These are phyloP conservation scores for Amphimallon solstitiale DNA, from an alignment of 2,888 invertebrate genomes.

Conservation along the genomic window DNA sequence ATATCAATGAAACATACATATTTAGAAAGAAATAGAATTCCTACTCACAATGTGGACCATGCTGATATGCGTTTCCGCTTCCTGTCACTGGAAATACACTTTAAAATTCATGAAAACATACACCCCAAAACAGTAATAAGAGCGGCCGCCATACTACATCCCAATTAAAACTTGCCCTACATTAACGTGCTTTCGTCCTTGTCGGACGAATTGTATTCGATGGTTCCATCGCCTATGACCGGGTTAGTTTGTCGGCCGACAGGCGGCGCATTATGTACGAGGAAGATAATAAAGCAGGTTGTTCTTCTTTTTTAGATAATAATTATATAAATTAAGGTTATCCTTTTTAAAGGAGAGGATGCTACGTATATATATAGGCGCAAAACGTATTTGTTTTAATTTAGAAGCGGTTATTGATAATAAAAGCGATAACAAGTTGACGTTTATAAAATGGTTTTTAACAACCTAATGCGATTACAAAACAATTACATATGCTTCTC, in stretches of 20 bases:
- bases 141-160: slow-evolving; percentile 45
- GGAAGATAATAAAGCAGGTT: neutral
- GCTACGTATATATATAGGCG: too few relatives aligned
- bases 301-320: slow-evolving; percentile 14
- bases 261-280: slow-evolving; percentile 5
- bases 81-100: slow-evolving; percentile 38
- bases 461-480: too few relatives aligned
- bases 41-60: slow-evolving; percentile 36
- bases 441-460: too few relatives aligned
- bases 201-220: neutral
- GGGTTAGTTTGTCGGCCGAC: neutral
- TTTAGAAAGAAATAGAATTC: slow-evolving; percentile 24
- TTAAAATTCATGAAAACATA: slow-evolving; percentile 45
- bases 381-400: slow-evolving; percentile 6
- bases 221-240: neutral
- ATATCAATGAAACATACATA: slow-evolving; percentile 24
- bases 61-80: slow-evolving; percentile 20
- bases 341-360: slow-evolving; percentile 28
- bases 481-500: too few relatives aligned
- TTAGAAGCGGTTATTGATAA: neutral
- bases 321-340: slow-evolving; percentile 27
- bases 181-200: slow-evolving; percentile 20
- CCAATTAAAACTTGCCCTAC: slow-evolving; percentile 34
- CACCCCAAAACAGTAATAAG: slow-evolving; percentile 43
- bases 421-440: neutral